These are phyloP conservation scores for Callopanchax toddi DNA, from an alignment of 2,113 vertebrate genomes.

Conservation along the genomic window DNA sequence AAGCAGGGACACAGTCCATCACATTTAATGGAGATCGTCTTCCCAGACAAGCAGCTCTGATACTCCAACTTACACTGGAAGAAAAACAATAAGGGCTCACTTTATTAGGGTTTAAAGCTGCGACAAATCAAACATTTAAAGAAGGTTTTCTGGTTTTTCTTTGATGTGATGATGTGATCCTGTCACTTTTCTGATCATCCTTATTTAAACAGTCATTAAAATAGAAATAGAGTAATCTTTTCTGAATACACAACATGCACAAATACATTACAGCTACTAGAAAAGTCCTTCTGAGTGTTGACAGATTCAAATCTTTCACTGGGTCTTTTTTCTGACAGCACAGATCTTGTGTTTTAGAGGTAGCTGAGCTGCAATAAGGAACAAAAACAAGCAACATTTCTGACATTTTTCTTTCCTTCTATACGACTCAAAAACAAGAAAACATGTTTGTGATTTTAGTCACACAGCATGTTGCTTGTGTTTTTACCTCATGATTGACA, in stretches of 20 bases:
- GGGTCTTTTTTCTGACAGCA: not conserved
- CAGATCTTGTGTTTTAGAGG: not conserved
- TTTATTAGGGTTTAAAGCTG: not conserved
- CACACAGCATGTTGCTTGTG: not conserved
- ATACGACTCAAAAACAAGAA: not conserved
- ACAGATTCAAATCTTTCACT: not conserved
- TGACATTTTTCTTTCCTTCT: not conserved
- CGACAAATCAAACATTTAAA: not conserved
- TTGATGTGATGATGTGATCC: too few species aligned
- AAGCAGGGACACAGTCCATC: slow-evolving; percentile 92
- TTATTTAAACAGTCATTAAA: too few species aligned
- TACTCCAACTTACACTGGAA: slow-evolving; percentile 95
- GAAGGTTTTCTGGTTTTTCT: too few species aligned
- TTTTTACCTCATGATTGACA: not conserved
- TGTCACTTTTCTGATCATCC: too few species aligned
- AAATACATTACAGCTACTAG: too few species aligned
- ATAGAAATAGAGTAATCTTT: too few species aligned
- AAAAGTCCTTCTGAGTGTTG: too few species aligned
- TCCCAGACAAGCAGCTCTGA: slow-evolving; percentile 89
- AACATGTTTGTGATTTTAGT: not conserved
- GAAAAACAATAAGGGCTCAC: not conserved
- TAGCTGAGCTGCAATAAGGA: not conserved
- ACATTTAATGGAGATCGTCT: slow-evolving; percentile 85
- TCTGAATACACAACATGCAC: too few species aligned
- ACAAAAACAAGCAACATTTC: not conserved